Evolutionary conservation across 2,113 vertebrate genomes (phyloP).

Genomic region (Chionodraco myersi): DNA sequence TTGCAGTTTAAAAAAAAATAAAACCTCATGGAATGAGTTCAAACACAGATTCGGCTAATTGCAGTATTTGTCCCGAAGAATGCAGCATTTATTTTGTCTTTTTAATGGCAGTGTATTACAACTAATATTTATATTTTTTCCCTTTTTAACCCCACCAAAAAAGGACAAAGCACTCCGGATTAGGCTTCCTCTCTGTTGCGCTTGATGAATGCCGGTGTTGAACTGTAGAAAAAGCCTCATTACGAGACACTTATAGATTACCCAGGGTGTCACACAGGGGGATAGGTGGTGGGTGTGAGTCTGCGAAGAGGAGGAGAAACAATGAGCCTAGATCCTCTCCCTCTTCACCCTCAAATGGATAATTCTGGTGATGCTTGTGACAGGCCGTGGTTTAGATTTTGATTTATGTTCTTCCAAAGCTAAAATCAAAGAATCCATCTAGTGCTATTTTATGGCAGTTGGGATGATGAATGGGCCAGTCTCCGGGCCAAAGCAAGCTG

Average conservation of each 20-base stretch:
- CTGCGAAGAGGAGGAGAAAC: conserved; percentile 72
- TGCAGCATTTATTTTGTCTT: background rate
- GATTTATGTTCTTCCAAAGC: conserved; percentile 99
- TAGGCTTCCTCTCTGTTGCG: conserved; percentile 56
- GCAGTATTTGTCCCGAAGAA: background rate
- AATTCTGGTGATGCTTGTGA: conserved; percentile 99
- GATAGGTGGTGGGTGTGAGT: conserved; percentile 70
- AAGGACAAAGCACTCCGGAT: conserved; percentile 55
- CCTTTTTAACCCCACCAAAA: background rate
- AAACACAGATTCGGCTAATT: background rate
- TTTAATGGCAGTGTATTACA: conserved; percentile 21
- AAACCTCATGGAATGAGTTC: background rate
- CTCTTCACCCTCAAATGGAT: conserved; percentile 96
- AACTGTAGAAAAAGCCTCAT: conserved; percentile 78
- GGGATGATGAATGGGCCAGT: conserved; percentile 99
- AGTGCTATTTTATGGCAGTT: conserved; percentile 99
- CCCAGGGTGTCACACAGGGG: conserved; percentile 70
- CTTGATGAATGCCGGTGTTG: conserved; percentile 74
- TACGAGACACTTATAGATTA: conserved; percentile 82
- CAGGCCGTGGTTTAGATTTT: conserved; percentile 99
- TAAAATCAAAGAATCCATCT: conserved; percentile 99
- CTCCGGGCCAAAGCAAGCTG: conserved; percentile 98
- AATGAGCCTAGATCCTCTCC: conserved; percentile 83
- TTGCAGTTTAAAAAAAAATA: background rate
- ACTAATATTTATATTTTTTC: conserved; percentile 31